Conservation (phyloP, 2,797 vertebrate genomes). For the Sebastes vulpes region DNA sequence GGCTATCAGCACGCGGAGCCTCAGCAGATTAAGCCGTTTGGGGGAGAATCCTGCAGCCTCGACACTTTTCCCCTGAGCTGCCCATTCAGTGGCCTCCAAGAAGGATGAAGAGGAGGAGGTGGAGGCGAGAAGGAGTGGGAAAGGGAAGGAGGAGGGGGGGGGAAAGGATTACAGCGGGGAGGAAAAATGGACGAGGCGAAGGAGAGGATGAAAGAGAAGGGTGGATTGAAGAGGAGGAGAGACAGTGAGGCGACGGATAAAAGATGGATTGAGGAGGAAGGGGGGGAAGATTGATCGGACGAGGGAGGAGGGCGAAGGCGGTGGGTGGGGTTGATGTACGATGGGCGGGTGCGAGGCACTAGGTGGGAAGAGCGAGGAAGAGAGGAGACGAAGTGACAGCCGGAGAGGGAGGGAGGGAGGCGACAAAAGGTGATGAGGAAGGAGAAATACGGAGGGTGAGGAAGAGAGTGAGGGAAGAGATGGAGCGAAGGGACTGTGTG, state of each 20-base stretch:
- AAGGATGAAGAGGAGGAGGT: conserved; percentile 48
- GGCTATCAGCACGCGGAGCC: conserved; percentile 71
- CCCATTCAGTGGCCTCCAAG: conserved; percentile 69
- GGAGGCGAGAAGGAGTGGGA: conserved; percentile 23
- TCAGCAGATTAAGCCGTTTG: conserved; percentile 79
- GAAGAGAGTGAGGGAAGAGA: conserved; percentile 6
- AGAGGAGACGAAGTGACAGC: conserved; percentile 25
- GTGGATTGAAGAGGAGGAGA: conserved; percentile 12
- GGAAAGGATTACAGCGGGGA: not conserved
- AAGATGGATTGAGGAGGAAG: conserved; percentile 54
- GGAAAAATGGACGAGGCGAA: not conserved
- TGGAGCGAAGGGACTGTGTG: not conserved
- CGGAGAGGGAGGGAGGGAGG: not conserved
- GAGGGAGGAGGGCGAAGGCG: conserved; percentile 5
- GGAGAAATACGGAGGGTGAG: conserved; percentile 32
- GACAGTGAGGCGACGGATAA: conserved; percentile 25
- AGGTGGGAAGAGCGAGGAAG: conserved; percentile 9
- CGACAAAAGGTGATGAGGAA: conserved; percentile 38
- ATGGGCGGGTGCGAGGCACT: conserved; percentile 2
- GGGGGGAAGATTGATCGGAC: conserved; percentile 40
- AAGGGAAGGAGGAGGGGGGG: not conserved
- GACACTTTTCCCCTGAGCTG: conserved; percentile 74
- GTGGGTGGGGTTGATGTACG: conserved; percentile 21
- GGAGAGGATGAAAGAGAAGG: conserved; percentile 6
- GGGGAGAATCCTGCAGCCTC: conserved; percentile 81